Evolutionary conservation across 2,113 vertebrate genomes (phyloP).

Genomic region (Pseudopodoces humilis): DNA sequence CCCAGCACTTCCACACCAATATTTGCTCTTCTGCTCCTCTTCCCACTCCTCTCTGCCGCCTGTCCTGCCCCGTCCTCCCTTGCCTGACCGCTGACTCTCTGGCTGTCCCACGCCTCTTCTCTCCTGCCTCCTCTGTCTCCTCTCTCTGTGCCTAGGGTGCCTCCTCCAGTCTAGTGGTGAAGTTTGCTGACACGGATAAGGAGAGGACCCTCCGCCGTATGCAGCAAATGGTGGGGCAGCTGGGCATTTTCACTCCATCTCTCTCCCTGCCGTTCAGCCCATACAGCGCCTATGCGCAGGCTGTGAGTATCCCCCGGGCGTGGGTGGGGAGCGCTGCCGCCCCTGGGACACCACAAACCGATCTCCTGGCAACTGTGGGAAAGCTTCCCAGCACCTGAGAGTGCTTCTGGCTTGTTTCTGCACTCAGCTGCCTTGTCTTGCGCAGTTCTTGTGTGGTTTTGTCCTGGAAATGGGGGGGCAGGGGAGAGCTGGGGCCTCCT

Average conservation of each 20-base stretch:
- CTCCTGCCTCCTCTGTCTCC: conserved; percentile 59
- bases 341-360: not conserved
- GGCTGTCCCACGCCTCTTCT: conserved; percentile 30
- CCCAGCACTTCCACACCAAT: not conserved
- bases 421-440: not conserved
- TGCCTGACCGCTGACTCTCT: not conserved
- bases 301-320: conserved; percentile 81
- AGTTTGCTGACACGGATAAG: conserved; percentile 99
- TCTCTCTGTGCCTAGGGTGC: conserved; percentile 84
- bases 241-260: conserved; percentile 96
- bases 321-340: not conserved
- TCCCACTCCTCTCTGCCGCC: conserved; percentile 7
- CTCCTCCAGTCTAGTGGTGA: conserved; percentile 99
- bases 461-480: not conserved
- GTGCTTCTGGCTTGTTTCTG: not conserved
- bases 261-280: conserved; percentile 97
- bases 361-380: not conserved
- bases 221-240: conserved; percentile 99
- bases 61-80: not conserved
- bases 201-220: conserved; percentile 95
- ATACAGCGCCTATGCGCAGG: conserved; percentile 98
- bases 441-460: not conserved
- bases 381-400: not conserved
- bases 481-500: not conserved
- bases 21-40: conserved; percentile 44